Conservation (phyloP, 2,888 invertebrate genomes). For the Acrobasis consociella region DNA sequence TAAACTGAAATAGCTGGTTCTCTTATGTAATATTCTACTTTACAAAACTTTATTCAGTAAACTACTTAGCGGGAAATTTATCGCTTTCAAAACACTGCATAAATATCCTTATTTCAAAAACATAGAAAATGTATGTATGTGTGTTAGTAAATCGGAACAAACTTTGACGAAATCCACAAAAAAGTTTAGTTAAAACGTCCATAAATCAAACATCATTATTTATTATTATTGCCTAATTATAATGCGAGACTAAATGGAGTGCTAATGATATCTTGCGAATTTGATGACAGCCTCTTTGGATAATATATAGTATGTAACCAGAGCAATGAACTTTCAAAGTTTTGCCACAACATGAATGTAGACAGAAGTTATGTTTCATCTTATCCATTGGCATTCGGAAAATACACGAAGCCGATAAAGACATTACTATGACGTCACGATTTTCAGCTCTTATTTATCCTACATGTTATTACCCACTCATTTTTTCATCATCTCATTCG, state of each 20-base stretch:
- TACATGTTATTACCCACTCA: too few relatives aligned
- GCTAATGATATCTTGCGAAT: conserved; percentile 45
- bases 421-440: too few relatives aligned
- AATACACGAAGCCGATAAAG: not conserved
- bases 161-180: conserved; percentile 16
- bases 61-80: not conserved
- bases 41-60: not conserved
- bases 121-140: conserved; percentile 6
- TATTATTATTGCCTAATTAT: conserved; percentile 19
- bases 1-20: not conserved
- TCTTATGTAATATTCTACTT: not conserved
- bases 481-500: too few relatives aligned
- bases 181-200: conserved; percentile 6
- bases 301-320: conserved; percentile 31
- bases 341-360: conserved; percentile 18
- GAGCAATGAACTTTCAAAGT: conserved; percentile 38
- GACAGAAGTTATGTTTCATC: conserved; percentile 25
- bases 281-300: conserved; percentile 44
- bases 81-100: not conserved
- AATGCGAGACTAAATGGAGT: conserved; percentile 28
- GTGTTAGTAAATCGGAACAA: conserved; percentile 17
- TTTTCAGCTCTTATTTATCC: too few relatives aligned
- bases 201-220: conserved; percentile 21
- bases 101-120: not conserved
- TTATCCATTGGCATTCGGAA: too few relatives aligned